phyloP scores from a whole-genome alignment of 2,797 vertebrate genomes.

The Crocodylus rhombifer region DNA sequence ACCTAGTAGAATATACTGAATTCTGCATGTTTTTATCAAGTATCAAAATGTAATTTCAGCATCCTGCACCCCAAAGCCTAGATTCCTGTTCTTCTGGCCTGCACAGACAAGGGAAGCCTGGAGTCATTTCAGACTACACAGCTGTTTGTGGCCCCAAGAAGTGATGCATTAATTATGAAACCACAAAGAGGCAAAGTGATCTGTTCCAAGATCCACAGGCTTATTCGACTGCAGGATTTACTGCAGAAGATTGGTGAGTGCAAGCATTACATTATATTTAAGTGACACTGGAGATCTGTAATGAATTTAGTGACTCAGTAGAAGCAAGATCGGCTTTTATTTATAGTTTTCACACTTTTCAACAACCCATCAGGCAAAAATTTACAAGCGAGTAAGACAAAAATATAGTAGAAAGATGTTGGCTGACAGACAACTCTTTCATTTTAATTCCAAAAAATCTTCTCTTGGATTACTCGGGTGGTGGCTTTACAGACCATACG shows the following conservation, averaged over 20 bases:
- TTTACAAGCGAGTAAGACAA: neutral
- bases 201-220: neutral
- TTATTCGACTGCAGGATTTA: constrained; percentile 14
- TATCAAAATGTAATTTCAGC: neutral
- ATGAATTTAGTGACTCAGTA: neutral
- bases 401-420: neutral
- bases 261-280: constrained; percentile 14
- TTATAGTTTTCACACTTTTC: neutral
- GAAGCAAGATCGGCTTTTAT: neutral
- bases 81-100: constrained; percentile 25
- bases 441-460: neutral
- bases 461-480: neutral
- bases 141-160: neutral
- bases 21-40: neutral
- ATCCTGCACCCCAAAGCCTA: neutral
- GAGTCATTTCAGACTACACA: neutral
- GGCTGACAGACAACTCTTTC: neutral
- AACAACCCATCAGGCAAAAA: neutral
- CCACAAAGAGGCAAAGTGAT: constrained; percentile 7
- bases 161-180: neutral
- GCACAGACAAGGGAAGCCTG: neutral
- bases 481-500: neutral
- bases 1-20: neutral
- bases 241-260: constrained; percentile 48
- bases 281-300: constrained; percentile 58